Evolutionary conservation across 2,113 vertebrate genomes (phyloP).

Genomic region (Xerus inauris): DNA sequence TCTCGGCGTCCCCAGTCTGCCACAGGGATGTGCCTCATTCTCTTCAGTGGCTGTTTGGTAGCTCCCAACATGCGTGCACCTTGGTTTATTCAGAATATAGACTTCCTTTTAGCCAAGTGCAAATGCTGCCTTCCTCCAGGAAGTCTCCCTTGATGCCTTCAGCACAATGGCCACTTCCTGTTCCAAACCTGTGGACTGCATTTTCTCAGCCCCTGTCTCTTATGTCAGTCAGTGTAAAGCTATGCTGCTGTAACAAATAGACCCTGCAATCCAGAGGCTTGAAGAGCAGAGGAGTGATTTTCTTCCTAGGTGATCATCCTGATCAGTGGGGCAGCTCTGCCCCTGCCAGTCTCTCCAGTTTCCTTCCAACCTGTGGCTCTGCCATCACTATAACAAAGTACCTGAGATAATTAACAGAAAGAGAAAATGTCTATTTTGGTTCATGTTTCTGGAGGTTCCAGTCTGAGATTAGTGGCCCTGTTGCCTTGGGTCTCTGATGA

Average conservation of each 20-base stretch:
- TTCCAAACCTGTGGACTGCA: neutral
- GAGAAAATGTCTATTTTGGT: neutral
- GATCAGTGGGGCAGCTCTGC: neutral
- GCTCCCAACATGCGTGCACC: accelerated
- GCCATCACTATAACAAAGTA: neutral
- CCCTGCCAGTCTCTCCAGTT: neutral
- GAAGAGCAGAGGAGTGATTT: neutral
- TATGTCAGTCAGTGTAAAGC: neutral
- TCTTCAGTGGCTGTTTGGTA: neutral
- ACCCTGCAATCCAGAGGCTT: neutral
- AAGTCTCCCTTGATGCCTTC: neutral
- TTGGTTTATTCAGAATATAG: neutral
- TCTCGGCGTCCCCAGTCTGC: neutral
- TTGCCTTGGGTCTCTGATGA: neutral
- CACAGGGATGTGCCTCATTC: neutral
- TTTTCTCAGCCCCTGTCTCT: neutral
- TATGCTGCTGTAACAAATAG: neutral
- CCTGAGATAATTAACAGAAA: neutral
- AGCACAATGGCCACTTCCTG: neutral
- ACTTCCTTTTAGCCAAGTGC: neutral
- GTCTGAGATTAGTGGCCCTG: neutral
- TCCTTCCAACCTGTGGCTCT: neutral
- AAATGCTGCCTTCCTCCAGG: neutral
- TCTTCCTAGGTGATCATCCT: neutral
- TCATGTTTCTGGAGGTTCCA: neutral